These are phyloP conservation scores for Abrostola tripartita DNA, from an alignment of 2,888 invertebrate species.

Conservation along the genomic window DNA sequence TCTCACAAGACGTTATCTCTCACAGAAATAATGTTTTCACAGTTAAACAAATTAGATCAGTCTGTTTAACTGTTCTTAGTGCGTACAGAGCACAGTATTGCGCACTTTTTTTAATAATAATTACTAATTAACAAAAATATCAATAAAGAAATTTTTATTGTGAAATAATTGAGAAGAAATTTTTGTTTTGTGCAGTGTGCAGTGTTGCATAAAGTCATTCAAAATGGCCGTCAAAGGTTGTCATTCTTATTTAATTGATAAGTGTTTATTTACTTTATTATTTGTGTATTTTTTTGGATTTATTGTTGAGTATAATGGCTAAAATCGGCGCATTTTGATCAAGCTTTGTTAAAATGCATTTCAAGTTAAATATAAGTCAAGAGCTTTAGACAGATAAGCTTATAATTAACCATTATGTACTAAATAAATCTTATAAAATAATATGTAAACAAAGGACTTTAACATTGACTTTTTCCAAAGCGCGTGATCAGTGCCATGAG, in stretches of 20 bases:
- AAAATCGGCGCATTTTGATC: neutral
- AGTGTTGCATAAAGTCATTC: conserved; percentile 32
- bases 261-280: neutral
- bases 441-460: too few species aligned
- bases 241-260: neutral
- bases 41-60: conserved; percentile 68
- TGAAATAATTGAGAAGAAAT: neutral
- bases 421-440: too few species aligned
- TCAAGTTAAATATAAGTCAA: too few species aligned
- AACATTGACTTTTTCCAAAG: too few species aligned
- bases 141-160: neutral
- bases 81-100: neutral
- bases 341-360: too few species aligned
- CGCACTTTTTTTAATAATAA: neutral
- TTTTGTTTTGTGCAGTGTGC: conserved; percentile 26
- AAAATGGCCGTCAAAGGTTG: conserved; percentile 42
- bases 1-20: conserved; percentile 56
- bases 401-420: too few species aligned
- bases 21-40: conserved; percentile 57
- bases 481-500: too few species aligned
- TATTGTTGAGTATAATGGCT: neutral
- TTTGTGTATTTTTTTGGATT: neutral
- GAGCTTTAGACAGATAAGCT: too few species aligned
- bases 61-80: conserved; percentile 30
- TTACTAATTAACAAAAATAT: neutral